Evolutionary conservation across 2,888 invertebrate species (phyloP).

Genomic region (Cerastis rubricosa): DNA sequence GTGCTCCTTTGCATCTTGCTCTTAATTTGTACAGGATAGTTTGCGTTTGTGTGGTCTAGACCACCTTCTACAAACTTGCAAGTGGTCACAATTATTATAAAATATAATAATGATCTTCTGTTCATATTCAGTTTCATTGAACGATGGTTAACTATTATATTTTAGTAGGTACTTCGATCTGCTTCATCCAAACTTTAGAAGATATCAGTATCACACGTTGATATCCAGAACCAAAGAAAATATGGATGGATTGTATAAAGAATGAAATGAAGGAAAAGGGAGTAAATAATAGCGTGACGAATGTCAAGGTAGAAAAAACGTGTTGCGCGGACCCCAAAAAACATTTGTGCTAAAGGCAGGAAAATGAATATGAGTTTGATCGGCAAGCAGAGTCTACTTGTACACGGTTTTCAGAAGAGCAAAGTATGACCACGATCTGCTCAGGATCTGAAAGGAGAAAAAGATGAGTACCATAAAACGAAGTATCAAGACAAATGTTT

Average conservation of each 20-base stretch:
- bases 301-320: no score
- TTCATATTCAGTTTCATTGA: background rate
- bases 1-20: constrained; percentile 9
- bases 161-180: background rate
- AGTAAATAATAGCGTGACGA: no score
- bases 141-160: background rate
- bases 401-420: constrained; percentile 81
- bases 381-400: constrained; percentile 59
- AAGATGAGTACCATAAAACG: background rate
- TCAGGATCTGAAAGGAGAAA: constrained; percentile 79
- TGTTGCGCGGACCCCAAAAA: no score
- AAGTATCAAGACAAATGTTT: background rate
- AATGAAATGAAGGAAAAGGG: no score
- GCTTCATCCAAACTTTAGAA: background rate
- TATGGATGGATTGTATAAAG: no score
- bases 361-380: background rate
- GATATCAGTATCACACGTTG: background rate
- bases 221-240: no score
- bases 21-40: background rate
- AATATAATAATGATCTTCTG: background rate
- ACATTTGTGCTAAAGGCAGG: no score
- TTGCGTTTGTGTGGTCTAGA: constrained; percentile 4
- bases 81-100: background rate
- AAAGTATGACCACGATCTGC: constrained; percentile 84
- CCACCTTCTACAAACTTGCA: background rate